Base-by-base conservation (phyloP, 2,888 invertebrate species). In the Agrilus cyanescens region DNA sequence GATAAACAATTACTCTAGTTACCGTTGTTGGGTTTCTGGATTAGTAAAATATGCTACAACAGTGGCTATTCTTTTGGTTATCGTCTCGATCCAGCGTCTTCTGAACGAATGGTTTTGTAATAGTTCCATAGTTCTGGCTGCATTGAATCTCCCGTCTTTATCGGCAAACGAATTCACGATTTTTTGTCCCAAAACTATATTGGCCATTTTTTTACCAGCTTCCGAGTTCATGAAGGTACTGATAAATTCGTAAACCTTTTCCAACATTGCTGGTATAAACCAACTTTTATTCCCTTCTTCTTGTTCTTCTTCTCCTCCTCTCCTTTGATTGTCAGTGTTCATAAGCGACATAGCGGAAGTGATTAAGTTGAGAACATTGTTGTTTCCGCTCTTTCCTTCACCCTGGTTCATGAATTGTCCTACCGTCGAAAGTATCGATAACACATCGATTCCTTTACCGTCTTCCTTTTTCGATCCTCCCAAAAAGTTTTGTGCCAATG, bases 41-140 rank as follows among this genome's bases (percentile, higher is more conserved):
- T 87, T 82, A 0, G 86, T 77, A 14, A 85, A 59, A 51, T 84
- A 79, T 14, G 82, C 75, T 25, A 84, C 74, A 71, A 81, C 77
- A 43, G 82, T 80, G 0, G 85, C 82, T 48, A 88, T 67, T 57
- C 82, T 84, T 48, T 77, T 75, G 2, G 86, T 82, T 7, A 85
- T 74, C 4, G 79, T 75, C 54, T 79, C 79, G 50, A 88, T 82
- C 88, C 88, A 88, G 50, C 83, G 78, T 38, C 83, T 75, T 48
- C 88, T 76, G 56, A 86, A 82, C 37, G 80, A 78, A 44, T 82
- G 84, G 59, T 87, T 86, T 59, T 88, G 85, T 51, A 89, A 76
- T 52, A 82, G 80, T 54, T 81, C 82, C 52, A 85, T 74, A 56
- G 88, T 78, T 49, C 76, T 72, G 35, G 79, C 79, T 53, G 84